Base-by-base conservation (phyloP, 1,140 invertebrate genomes). In the Brachionus sp. region DNA sequence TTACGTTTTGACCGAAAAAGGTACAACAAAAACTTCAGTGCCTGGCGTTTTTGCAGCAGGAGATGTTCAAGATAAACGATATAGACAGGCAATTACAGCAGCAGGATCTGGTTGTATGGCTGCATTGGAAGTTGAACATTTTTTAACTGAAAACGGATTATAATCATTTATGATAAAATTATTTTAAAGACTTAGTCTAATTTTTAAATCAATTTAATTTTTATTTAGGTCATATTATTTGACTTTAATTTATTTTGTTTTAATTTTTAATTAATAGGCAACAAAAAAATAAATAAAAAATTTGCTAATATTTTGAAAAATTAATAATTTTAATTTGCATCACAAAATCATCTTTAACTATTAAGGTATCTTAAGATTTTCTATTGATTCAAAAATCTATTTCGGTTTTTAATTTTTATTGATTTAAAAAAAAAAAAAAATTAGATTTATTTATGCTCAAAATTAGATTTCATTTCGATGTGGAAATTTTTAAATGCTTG, bases 1-100 rank as follows among this genome's bases (percentile, higher is more conserved):
- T 78, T 62, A 78, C 16, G n/a, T 78, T 35, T 16, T 75, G 19
- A 78, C 46, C 12, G 77, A 62, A 62, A 39, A 78, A 62, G 77
- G 46, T 10, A 16, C 46, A 4, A 62, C 53, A 6, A 78, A 78
- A 78, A 78, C 77, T 5, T 57, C 46, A n/a, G 16, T 78, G 9
- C n/a, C 33, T 13, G 77, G 77, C 10, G 53, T 78, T 57, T 78
- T 62, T 78, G 77, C 77, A 33, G 46, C 46, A 19, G 77, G 77
- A 57, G 77, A 78, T 62, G 77, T 78, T 62, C 46, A 57, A 39
- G 46, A 57, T 37, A 78, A 78, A 62, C 46, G 39, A 7, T 78
- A 62, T 23, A 78, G 77, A 62, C 77, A 78, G 57, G 53, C 53
- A 4, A 62, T 64, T 19, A 78, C 77, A 23, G 77, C 77, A 1